Percentiles rank a stretch among this genome's conserved stretches.
These are phyloP conservation scores for Acheta domesticus DNA, from an alignment of 2,888 invertebrate genomes.

Conservation along the genomic window DNA sequence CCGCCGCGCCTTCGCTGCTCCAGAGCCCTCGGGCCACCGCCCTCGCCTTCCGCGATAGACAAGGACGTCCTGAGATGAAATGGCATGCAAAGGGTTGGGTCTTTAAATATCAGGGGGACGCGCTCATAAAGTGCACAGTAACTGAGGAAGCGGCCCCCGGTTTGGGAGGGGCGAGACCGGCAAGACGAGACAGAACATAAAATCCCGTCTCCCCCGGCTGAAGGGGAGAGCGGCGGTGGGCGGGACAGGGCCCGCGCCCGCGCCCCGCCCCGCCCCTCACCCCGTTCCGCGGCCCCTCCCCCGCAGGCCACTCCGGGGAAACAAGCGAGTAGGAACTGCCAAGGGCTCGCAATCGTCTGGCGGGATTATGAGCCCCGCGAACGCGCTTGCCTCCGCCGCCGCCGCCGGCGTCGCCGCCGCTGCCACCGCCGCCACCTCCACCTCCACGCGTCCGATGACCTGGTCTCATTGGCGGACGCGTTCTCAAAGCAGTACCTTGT, in stretches of 20 bases:
- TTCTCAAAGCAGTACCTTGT: not conserved
- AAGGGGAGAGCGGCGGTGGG: not conserved
- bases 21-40: not conserved
- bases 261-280: not conserved
- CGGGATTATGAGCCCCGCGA: not conserved
- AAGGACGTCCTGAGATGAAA: constrained; percentile 18
- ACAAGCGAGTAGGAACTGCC: not conserved
- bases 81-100: constrained; percentile 4
- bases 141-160: not conserved
- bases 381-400: not conserved
- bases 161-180: not conserved
- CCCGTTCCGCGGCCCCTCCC: not conserved
- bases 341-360: not conserved
- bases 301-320: not conserved
- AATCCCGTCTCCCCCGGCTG: not conserved
- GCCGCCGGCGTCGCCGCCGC: not conserved
- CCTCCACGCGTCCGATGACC: not conserved
- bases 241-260: not conserved
- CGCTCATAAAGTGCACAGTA: constrained; percentile 18
- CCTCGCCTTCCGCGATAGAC: constrained; percentile 1
- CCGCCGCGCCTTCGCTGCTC: not conserved
- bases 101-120: not conserved
- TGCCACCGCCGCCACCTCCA: not conserved
- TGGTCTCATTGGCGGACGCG: not conserved
- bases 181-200: constrained; percentile 2